A percentile compares a stretch with the other conserved stretches of the same genome.
These are phyloP conservation scores for Dicrostonyx torquatus DNA, from an alignment of 2,797 vertebrate genomes.

Conservation along the genomic window DNA sequence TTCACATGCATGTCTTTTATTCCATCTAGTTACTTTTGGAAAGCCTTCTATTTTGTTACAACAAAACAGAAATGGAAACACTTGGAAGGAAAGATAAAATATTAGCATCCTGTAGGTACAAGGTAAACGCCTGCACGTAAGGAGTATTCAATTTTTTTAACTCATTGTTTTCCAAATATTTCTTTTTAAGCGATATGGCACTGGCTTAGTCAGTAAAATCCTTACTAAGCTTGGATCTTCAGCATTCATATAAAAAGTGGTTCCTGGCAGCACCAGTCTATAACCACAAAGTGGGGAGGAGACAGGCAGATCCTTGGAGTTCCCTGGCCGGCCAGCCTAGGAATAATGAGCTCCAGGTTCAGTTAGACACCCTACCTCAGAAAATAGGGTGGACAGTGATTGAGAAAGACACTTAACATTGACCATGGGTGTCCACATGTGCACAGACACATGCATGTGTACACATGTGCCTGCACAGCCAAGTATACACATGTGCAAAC, in stretches of 20 bases:
- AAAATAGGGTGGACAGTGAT: neutral
- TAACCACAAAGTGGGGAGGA: neutral
- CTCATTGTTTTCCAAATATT: neutral
- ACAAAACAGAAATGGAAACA: constrained; percentile 33
- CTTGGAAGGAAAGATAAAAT: constrained; percentile 47
- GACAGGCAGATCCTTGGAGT: neutral
- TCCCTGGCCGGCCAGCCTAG: neutral
- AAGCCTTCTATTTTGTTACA: constrained; percentile 38
- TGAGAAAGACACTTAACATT: neutral
- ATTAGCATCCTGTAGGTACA: constrained; percentile 20
- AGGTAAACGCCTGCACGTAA: constrained; percentile 36
- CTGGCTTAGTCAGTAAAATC: neutral
- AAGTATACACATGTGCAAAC: neutral
- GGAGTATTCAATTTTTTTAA: constrained; percentile 28
- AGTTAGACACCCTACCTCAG: neutral
- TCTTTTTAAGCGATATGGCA: neutral
- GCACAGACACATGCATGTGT: neutral
- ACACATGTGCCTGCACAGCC: neutral
- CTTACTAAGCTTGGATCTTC: neutral
- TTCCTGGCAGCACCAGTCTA: neutral
- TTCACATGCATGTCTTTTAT: neutral
- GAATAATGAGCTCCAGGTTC: neutral
- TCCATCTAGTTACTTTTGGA: constrained; percentile 31
- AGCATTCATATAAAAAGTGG: neutral
- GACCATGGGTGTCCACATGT: neutral